Base-by-base conservation (phyloP, 2,113 vertebrate species). In the Morone chrysops region DNA sequence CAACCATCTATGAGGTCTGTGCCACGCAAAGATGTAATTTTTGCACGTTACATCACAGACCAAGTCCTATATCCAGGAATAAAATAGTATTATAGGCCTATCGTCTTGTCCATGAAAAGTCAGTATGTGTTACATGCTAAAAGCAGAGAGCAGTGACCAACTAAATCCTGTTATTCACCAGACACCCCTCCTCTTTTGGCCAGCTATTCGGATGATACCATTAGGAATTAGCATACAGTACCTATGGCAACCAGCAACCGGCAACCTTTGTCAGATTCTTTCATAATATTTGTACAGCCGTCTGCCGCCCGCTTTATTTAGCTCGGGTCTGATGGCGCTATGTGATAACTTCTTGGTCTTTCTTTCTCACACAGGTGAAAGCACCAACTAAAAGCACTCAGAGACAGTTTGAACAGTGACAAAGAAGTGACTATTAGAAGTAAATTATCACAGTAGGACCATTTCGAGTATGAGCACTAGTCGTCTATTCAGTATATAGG, bases 151-250 rank as follows among this genome's bases (percentile, higher is more conserved):
- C 90, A 88, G 57, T 86, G 87, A 85, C 86, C 82, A 90, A 82
- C 78, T 85, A 80, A 89, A 91, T 84, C 74, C 63, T 84, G 75
- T 86, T 86, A 80, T 80, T 88, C 87, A 79, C 69, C 17, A 47
- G 70, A 60, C 73, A 41, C 80, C 60, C 74, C 76, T 25, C 54
- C 78, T 70, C 80, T 71, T 68, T 82, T 69, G 81, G 79, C 53
- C 83, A 82, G 80, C 71, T 69, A 53, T 73, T 83, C 75, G 86
- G 86, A 89, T 93, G 90, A 94, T 89, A 92, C 90, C 92, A 94
- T 94, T 94, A 92, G 82, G 81, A 94, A 96, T 95, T 96, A 95
- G 92, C 94, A 96, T 96, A 94, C 90, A 92, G 94, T 95, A 94
- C 94, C 95, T 95, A 96, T 96, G 95, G 95, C 95, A 95, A 95